A percentile compares a stretch with the other conserved stretches of the same genome.
phyloP scores from a whole-genome alignment of 2,888 invertebrate genomes.

The Spilarctia lutea region DNA sequence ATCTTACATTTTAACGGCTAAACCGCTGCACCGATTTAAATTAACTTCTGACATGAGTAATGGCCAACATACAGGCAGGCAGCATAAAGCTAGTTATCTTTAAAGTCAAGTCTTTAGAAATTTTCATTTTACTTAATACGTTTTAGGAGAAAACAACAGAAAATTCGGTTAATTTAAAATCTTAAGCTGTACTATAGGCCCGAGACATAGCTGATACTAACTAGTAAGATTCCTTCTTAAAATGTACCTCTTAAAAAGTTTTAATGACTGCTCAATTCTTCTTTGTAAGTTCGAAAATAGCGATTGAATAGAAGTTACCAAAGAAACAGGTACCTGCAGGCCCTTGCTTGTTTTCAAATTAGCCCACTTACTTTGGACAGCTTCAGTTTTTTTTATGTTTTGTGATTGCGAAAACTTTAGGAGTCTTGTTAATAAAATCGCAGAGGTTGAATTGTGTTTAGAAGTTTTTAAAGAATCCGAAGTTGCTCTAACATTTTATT shows the following conservation, averaged over 20 bases:
- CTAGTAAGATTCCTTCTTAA: conserved; percentile 78
- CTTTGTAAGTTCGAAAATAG: conserved; percentile 60
- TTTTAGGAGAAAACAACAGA: neutral
- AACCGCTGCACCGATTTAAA: too few species aligned
- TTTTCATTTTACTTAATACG: too few species aligned
- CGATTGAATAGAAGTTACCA: conserved; percentile 67
- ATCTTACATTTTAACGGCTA: too few species aligned
- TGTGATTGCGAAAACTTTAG: conserved; percentile 59
- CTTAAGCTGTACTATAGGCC: neutral
- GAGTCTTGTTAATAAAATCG: conserved; percentile 54
- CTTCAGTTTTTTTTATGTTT: conserved; percentile 49
- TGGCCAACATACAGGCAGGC: too few species aligned
- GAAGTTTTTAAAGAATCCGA: conserved; percentile 14
- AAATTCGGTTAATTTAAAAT: neutral
- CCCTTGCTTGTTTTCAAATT: conserved; percentile 35
- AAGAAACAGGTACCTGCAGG: conserved; percentile 53
- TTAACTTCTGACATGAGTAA: too few species aligned
- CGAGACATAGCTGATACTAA: conserved; percentile 30
- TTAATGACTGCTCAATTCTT: conserved; percentile 74
- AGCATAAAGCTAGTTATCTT: too few species aligned
- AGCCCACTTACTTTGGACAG: conserved; percentile 35
- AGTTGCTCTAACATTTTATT: neutral
- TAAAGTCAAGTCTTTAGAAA: too few species aligned
- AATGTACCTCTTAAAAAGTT: conserved; percentile 76
- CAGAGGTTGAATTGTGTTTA: conserved; percentile 41